phyloP scores from a whole-genome alignment of 1,140 invertebrate species.

The Schlechtendalia chinensis region DNA sequence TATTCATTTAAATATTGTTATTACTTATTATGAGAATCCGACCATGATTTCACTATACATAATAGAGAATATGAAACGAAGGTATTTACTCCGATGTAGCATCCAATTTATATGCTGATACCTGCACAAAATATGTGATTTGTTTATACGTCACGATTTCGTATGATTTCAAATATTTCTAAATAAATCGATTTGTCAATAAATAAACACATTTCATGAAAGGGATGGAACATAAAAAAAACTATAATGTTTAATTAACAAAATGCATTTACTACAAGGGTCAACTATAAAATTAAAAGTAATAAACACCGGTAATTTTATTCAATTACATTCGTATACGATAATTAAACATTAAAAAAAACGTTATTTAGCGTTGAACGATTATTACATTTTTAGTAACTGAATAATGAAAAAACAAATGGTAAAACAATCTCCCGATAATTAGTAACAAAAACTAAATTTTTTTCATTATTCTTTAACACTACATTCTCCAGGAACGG shows the following conservation, averaged over 20 bases:
- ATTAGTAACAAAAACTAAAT: background rate
- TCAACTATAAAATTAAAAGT: background rate
- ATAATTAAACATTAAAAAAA: background rate
- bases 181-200: no score
- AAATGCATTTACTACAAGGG: background rate
- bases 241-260: background rate
- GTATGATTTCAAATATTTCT: no score
- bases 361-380: background rate
- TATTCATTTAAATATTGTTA: no score
- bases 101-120: no score
- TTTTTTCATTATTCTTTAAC: background rate
- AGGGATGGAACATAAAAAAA: background rate
- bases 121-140: no score
- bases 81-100: no score
- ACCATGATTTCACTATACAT: no score
- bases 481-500: background rate
- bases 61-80: no score
- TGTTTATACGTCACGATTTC: no score
- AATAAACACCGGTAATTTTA: conserved; percentile 5
- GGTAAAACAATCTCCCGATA: background rate
- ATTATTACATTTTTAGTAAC: background rate
- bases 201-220: background rate
- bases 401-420: background rate
- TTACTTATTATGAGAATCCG: no score
- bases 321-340: background rate